Conservation (phyloP, 2,888 invertebrate genomes). For the Scaptomyza cyrtandrae region DNA sequence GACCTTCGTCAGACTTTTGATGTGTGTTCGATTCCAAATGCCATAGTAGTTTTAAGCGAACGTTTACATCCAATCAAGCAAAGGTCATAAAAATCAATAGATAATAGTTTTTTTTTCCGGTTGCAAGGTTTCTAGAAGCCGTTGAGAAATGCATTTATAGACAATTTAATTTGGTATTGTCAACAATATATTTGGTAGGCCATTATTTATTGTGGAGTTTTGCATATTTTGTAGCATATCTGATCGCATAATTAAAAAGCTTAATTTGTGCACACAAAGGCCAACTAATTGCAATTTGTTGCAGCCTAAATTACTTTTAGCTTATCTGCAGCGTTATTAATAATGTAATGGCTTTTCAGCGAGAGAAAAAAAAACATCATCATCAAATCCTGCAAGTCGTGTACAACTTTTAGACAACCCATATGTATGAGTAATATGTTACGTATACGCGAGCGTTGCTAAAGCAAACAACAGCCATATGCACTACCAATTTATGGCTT, state of each 20-base stretch:
- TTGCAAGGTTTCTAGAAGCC: slow-evolving; percentile 17
- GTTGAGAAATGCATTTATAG: background rate
- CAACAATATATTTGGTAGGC: background rate
- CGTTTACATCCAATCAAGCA: slow-evolving; percentile 13
- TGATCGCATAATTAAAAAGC: slow-evolving; percentile 21
- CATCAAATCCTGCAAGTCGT: slow-evolving; percentile 30
- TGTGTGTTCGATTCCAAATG: slow-evolving; percentile 23
- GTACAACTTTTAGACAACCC: slow-evolving; percentile 4
- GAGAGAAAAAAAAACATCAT: background rate
- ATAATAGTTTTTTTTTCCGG: slow-evolving; percentile 6
- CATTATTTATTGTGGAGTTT: slow-evolving; percentile 9
- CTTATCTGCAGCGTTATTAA: slow-evolving; percentile 13
- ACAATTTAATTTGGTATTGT: slow-evolving; percentile 4
- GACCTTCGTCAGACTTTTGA: slow-evolving; percentile 9
- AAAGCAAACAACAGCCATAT: slow-evolving; percentile 50
- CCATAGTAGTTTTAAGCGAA: slow-evolving; percentile 18
- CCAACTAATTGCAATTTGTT: slow-evolving; percentile 26
- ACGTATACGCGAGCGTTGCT: slow-evolving; percentile 51
- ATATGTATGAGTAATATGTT: slow-evolving; percentile 17
- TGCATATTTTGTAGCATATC: background rate
- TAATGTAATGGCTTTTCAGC: slow-evolving; percentile 7
- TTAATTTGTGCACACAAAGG: slow-evolving; percentile 38
- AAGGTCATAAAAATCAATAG: slow-evolving; percentile 34
- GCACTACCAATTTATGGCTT: slow-evolving; percentile 78
- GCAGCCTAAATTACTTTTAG: slow-evolving; percentile 6